Evolutionary conservation across 2,113 vertebrate genomes (phyloP).

Genomic region (Cyanoramphus novaezelandiae): DNA sequence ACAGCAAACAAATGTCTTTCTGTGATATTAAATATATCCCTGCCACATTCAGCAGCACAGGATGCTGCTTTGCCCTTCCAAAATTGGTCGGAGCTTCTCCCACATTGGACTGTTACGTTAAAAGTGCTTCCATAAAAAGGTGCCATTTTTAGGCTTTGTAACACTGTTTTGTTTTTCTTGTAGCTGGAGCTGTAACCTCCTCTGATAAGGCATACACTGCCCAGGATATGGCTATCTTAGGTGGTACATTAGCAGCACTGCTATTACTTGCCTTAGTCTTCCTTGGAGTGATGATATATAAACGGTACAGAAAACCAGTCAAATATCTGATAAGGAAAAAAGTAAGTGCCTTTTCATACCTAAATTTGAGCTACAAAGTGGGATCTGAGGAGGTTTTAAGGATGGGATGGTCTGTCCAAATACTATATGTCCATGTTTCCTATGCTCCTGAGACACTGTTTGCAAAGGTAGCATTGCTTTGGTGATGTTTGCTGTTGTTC

Average conservation of each 20-base stretch:
- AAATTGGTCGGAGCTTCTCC: neutral
- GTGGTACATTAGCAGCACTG: slow-evolving; percentile 78
- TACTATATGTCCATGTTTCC: neutral
- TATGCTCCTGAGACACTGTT: neutral
- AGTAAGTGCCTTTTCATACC: neutral
- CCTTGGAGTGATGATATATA: slow-evolving; percentile 74
- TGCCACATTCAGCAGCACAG: neutral
- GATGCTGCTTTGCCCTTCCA: neutral
- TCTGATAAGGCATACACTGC: neutral
- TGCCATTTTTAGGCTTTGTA: neutral
- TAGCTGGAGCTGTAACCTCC: slow-evolving; percentile 26
- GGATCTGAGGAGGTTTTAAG: neutral
- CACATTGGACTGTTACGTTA: neutral
- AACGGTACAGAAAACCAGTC: neutral
- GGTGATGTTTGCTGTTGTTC: neutral
- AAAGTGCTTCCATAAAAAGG: neutral
- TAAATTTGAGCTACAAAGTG: neutral
- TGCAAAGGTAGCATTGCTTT: neutral
- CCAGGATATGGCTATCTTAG: slow-evolving; percentile 82
- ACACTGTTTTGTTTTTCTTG: neutral
- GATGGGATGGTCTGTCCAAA: neutral
- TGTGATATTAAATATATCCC: neutral
- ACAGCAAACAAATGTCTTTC: neutral
- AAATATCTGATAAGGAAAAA: neutral
- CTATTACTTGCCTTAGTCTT: slow-evolving; percentile 77